Conservation (phyloP, 2,888 invertebrate genomes). For the Leptinotarsa tumamoca region DNA sequence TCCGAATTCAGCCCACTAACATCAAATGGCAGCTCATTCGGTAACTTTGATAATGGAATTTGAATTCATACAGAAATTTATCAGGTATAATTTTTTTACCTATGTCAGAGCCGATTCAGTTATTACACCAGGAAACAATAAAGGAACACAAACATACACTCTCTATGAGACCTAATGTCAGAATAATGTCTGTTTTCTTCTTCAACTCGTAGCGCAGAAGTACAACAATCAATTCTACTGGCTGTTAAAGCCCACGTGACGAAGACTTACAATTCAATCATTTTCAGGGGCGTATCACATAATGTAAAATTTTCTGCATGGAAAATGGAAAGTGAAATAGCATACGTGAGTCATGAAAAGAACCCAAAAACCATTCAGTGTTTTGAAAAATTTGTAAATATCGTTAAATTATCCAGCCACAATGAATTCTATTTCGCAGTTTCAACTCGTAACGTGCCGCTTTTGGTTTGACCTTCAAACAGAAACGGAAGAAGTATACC, state of each 20-base stretch:
- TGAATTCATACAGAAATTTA: not conserved
- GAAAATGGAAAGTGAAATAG: not conserved
- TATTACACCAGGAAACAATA: not conserved
- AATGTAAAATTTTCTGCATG: not conserved
- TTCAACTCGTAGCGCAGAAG: not conserved
- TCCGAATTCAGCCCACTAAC: not conserved
- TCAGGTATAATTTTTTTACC: not conserved
- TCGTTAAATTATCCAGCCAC: not conserved
- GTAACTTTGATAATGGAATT: not conserved
- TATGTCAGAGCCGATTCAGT: not conserved
- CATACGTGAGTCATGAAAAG: not conserved
- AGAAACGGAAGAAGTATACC: not conserved
- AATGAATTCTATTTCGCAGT: not conserved
- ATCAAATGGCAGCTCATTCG: not conserved
- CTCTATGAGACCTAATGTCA: not conserved
- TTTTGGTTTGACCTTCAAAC: not conserved
- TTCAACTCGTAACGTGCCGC: not conserved
- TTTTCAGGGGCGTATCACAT: not conserved
- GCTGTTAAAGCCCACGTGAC: slow-evolving; percentile 2
- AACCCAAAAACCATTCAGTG: not conserved
- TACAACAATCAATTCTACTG: not conserved
- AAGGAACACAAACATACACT: not conserved
- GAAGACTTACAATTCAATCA: not conserved
- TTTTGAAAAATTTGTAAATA: not conserved
- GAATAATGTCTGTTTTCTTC: not conserved